Base-by-base conservation (phyloP, 2,888 invertebrate genomes). In the Drosophila engyochracea region DNA sequence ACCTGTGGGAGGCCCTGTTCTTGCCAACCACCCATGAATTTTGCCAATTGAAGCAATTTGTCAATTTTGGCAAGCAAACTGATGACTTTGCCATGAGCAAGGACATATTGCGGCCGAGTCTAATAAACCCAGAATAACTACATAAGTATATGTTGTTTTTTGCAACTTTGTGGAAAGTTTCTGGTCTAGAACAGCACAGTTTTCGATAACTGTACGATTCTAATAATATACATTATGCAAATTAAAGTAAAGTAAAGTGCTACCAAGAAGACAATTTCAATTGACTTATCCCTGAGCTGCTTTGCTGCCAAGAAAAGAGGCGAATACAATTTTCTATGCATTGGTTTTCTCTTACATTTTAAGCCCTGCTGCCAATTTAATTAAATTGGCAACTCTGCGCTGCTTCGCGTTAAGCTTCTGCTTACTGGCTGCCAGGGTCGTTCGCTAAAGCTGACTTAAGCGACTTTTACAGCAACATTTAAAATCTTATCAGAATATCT, bases 21-120 rank as follows among this genome's bases (percentile, higher is more conserved):
- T 55, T 28, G 54, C 62, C 58, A 70, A 52, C 41, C 47, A 64
- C 44, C 74, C 79, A 54, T 79, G 74, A 79, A 68, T 70, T 67
- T 44, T 53, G 70, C 69, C 66, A 82, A 79, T 82, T 60, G 74
- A 63, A 74, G 47, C 63, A 61, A 74, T 74, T 75, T 67, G 62
- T 79, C 80, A 69, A 67, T 58, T 64, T 79, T 74, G 68, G 75
- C 79, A 82, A 58, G 61, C 31, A 35, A 61, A 51, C 57, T 47
- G n/a, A 49, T 57, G 61, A 65, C 52, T 30, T 30, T 44, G 74
- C 60, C 69, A 58, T 68, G 65, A 59, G 55, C 69, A 74, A 69
- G 83, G 79, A 57, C 79, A 57, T 22, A 33, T 25, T 66, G 58
- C 16, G 39, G 39, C 39, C 52, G 63, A 74, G 79, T 79, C 52